Conservation (phyloP, 2,113 vertebrate genomes). For the Pogona vitticeps region DNA sequence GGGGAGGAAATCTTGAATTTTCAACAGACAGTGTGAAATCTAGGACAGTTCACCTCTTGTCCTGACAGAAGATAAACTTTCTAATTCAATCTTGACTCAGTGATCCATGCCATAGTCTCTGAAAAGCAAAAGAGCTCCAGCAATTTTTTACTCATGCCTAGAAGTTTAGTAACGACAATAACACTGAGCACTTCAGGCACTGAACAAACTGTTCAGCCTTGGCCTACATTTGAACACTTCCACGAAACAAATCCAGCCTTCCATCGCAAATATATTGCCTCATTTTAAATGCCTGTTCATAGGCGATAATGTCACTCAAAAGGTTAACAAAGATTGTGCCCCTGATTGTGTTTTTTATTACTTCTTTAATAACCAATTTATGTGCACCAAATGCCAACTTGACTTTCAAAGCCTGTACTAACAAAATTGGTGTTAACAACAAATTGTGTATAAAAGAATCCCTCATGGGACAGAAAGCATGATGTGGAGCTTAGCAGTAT, state of each 20-base stretch:
- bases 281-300: constrained; percentile 35
- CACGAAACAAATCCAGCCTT: constrained; percentile 38
- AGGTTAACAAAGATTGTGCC: background rate
- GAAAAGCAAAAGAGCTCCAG: constrained; percentile 41
- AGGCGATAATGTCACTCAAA: constrained; percentile 29
- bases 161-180: constrained; percentile 44
- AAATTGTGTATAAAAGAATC: background rate
- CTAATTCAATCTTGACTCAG: constrained; percentile 45
- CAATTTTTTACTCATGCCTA: constrained; percentile 47
- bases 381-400: constrained; percentile 16
- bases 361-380: constrained; percentile 28
- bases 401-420: constrained; percentile 11
- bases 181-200: constrained; percentile 35
- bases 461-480: background rate
- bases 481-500: background rate
- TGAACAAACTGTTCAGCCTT: constrained; percentile 40
- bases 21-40: constrained; percentile 38
- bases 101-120: constrained; percentile 50
- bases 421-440: background rate
- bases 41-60: constrained; percentile 54
- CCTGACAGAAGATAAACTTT: constrained; percentile 51
- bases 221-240: constrained; percentile 38
- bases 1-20: constrained; percentile 25
- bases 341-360: background rate
- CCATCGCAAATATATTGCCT: constrained; percentile 29